Conservation (phyloP, 2,797 vertebrate species). For the Pseudochromis fuscus region DNA sequence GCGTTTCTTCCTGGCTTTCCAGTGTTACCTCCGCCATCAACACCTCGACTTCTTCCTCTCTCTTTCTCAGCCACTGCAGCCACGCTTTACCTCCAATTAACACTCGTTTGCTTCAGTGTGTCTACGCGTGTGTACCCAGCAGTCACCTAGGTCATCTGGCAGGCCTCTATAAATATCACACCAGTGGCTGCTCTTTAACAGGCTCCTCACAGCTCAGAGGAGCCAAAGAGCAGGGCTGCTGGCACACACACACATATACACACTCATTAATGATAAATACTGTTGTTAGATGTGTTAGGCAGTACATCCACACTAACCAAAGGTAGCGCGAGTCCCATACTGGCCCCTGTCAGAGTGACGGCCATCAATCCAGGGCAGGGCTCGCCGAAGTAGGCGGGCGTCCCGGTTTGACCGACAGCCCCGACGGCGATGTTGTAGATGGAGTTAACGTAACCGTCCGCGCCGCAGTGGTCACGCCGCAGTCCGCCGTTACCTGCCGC, state of each 20-base stretch:
- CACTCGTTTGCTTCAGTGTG: slow-evolving; percentile 72
- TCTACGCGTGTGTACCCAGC: slow-evolving; percentile 54
- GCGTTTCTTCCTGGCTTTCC: slow-evolving; percentile 58
- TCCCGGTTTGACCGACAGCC: slow-evolving; percentile 72
- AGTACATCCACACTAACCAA: slow-evolving; percentile 73
- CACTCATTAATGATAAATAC: slow-evolving; percentile 67
- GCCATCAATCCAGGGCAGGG: slow-evolving; percentile 79
- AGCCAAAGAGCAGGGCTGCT: slow-evolving; percentile 69
- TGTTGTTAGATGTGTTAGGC: slow-evolving; percentile 63
- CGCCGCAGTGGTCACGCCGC: slow-evolving; percentile 76
- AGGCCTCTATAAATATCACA: slow-evolving; percentile 83
- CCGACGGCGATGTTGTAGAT: slow-evolving; percentile 76
- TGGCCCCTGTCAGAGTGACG: slow-evolving; percentile 76
- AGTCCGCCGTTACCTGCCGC: slow-evolving; percentile 78
- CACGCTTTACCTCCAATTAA: slow-evolving; percentile 85
- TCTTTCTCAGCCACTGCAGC: slow-evolving; percentile 73
- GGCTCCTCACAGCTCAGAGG: slow-evolving; percentile 68
- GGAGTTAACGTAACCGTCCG: slow-evolving; percentile 79
- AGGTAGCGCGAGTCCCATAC: slow-evolving; percentile 58
- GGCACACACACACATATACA: slow-evolving; percentile 29
- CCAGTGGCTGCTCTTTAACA: slow-evolving; percentile 79
- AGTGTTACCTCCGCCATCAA: slow-evolving; percentile 75
- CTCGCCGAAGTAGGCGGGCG: slow-evolving; percentile 76
- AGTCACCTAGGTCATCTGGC: slow-evolving; percentile 79
- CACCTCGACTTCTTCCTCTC: slow-evolving; percentile 74